Evolutionary conservation across 1,140 invertebrate species (phyloP), one percentile per base, ranked within the genome.

Genomic region (Sweltsa coloradensis): DNA sequence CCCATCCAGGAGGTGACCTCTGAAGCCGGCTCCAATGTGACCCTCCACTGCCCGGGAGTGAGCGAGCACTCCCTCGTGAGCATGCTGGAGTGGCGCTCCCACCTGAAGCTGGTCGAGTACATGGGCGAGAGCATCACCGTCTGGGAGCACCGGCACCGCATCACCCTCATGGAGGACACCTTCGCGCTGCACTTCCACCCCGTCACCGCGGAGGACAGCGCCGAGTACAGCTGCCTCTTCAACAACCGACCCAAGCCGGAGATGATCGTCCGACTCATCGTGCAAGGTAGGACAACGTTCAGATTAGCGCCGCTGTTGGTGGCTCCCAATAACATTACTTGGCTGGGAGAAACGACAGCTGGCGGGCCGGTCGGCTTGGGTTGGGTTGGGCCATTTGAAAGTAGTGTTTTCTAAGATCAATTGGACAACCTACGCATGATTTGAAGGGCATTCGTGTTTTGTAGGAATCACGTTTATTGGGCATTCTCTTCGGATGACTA

Each of bases 191-290:
- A 73, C 43, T 78, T 82, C 56, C 68, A 70, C 52, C 76, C 78
- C 16, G 76, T 78, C 0, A 59, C 66, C 26, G 72, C 75, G 6
- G 63, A 66, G 18, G 80, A 83, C 59, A 76, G 68, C 29, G 78
- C 76, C 11, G 74, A 78, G 50, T 82, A 82, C 56, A 67, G 70
- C 23, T 83, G 79, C 54, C 62, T 80, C 27, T 75, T 82, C 49
- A 83, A 83, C 61, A 76, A 72, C 57, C 67, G 78, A 16, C 73
- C 75, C 39, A 69, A 70, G 55, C 73, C 75, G 3, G 76, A 80
- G 51, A 72, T 72, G 4, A 67, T 81, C 27, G 66, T 80, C 11
- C 69, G 73, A 52, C 68, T 83, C 44, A 64, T 75, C 29, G 78
- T 83, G 19, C 76, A 79, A 71, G 79, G 79, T 82, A 62, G 57